These are phyloP conservation scores for Phaethon lepturus DNA, from an alignment of 2,113 vertebrate genomes.

Conservation along the genomic window DNA sequence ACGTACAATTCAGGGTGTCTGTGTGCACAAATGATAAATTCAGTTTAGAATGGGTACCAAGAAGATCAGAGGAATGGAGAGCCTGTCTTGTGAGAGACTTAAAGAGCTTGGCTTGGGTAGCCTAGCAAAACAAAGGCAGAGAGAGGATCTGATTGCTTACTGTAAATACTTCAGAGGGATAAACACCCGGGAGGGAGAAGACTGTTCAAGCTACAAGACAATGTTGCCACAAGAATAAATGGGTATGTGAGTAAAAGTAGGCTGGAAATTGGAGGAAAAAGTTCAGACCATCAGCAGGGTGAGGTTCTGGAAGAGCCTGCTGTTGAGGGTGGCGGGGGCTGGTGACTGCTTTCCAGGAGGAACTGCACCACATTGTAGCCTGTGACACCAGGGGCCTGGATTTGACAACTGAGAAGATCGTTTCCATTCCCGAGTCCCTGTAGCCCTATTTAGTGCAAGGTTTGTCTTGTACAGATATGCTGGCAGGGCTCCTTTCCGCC, in stretches of 20 bases:
- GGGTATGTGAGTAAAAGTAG: not conserved
- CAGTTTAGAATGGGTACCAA: not conserved
- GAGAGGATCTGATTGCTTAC: conserved; percentile 20
- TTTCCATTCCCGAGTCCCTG: not conserved
- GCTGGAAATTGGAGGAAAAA: not conserved
- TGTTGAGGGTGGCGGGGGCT: not conserved
- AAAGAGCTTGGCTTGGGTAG: conserved; percentile 48
- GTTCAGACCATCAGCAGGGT: not conserved
- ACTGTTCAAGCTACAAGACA: not conserved
- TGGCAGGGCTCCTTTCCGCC: not conserved
- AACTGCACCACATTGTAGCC: not conserved
- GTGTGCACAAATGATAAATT: conserved; percentile 11
- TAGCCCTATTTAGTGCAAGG: not conserved
- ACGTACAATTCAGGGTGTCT: not conserved
- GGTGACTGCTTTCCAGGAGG: not conserved
- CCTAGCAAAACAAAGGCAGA: conserved; percentile 35
- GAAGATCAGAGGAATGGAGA: conserved; percentile 40
- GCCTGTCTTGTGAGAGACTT: conserved; percentile 33
- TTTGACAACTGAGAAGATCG: not conserved
- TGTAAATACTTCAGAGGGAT: conserved; percentile 27
- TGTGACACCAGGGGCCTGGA: conserved; percentile 3
- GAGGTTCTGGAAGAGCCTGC: not conserved
- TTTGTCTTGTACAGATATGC: conserved; percentile 32
- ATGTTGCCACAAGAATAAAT: conserved; percentile 2
- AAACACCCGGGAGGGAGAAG: not conserved